Evolutionary conservation across 2,888 invertebrate species (phyloP), one percentile per base, ranked within the genome.

Genomic region (Bruchidius siliquastri): DNA sequence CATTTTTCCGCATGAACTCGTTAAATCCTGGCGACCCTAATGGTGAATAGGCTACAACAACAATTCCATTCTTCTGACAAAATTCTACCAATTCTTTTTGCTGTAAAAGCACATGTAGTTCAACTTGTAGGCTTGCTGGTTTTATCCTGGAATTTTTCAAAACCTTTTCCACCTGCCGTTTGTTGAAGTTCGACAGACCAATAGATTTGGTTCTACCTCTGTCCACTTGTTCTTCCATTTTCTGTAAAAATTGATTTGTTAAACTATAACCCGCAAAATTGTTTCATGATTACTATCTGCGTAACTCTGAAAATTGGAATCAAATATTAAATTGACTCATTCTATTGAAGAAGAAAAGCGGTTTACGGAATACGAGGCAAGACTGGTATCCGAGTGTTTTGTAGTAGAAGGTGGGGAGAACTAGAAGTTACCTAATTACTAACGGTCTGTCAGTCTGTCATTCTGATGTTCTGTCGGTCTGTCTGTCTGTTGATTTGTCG

Each of bases 101-200:
- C 74, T 86, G 87, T 75, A 87, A 86, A 79, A 88, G 87, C 4
- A 86, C 84, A 76, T 88, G 87, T 21, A 76, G 70, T 83, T 95
- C 95, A 73, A 95, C 89, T 88, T 92, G 87, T 3, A 90, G 81
- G 85, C 85, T 86, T 71, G 91, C 88, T 72, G 91, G 93, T 77
- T 88, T 89, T 70, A 91, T 88, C 71, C 84, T 87, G 3, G 83
- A 3, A n/a, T 20, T n/a, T 20, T 72, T 22, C 26, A 92, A 83
- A 88, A 89, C 32, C 77, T 93, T 68, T 90, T 92, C 0, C 93
- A 93, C 83, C 84, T 93, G 20, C 82, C 94, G 75, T 93, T 94
- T 80, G 89, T 90, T 67, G 91, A 93, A 8, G 76, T 76, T 69
- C 85, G 81, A 70, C 32, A 70, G 21, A 0, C 49, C 71, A 4